Percentiles rank a stretch among this genome's conserved stretches.
Conservation (phyloP, 2,113 vertebrate species). For the Anolis sagrei region DNA sequence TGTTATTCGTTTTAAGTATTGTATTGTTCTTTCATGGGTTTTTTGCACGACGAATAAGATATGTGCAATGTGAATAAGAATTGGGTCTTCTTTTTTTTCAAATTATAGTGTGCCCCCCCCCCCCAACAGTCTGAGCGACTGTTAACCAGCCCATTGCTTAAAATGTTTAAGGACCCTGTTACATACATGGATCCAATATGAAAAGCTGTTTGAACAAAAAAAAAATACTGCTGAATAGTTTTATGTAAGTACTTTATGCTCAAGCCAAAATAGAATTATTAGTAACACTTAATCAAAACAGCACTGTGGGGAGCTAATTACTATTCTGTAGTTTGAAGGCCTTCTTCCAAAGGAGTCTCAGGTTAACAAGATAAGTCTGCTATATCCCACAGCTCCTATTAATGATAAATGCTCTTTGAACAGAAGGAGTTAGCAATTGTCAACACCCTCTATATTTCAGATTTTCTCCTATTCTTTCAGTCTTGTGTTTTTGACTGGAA, state of each 20-base stretch:
- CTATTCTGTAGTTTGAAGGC: conserved; percentile 38
- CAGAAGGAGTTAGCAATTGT: conserved; percentile 15
- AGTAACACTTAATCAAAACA: conserved; percentile 49
- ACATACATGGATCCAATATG: conserved; percentile 54
- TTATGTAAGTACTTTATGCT: conserved; percentile 37
- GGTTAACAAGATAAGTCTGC: conserved; percentile 24
- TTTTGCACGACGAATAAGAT: too few species aligned
- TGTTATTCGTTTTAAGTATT: too few species aligned
- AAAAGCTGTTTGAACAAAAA: conserved; percentile 60
- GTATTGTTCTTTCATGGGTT: too few species aligned
- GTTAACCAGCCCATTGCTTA: too few species aligned
- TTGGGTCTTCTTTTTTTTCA: too few species aligned
- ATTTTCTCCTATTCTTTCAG: neutral
- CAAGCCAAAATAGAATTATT: conserved; percentile 42
- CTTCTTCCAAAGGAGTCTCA: conserved; percentile 19
- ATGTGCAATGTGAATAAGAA: too few species aligned
- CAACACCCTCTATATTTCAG: neutral
- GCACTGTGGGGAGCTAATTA: conserved; percentile 24
- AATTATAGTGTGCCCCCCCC: too few species aligned
- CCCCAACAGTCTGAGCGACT: too few species aligned
- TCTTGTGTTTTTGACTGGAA: neutral
- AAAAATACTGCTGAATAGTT: conserved; percentile 15
- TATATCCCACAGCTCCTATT: neutral
- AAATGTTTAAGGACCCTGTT: too few species aligned
- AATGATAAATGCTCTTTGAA: conserved; percentile 32